Base-by-base conservation (phyloP, 2,113 vertebrate genomes). In the Cynopterus brachyotis region DNA sequence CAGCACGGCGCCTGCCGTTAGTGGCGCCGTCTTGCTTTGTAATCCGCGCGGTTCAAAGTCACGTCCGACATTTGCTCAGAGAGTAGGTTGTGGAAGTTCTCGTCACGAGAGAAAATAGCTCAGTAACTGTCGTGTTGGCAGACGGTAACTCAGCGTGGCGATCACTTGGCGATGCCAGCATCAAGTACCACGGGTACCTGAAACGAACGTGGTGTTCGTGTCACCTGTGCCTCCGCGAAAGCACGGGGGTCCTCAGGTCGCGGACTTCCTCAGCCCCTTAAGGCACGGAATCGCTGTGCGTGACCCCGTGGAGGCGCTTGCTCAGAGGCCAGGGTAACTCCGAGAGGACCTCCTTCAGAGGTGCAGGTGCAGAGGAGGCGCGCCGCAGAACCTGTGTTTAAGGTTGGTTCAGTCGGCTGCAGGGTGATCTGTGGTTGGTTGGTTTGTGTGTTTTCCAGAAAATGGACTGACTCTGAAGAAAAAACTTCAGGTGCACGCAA, bases 401-500 rank as follows among this genome's bases (percentile, higher is more conserved):
- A 7, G 22, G 9, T 57, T 96, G 86, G 64, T 16, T 66, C 93
- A 82, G 28, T 96, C 64, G 9, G 79, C 19, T 50, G 97, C 20
- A 57, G 22, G 53, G 26, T 92, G 8, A 95, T 89, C 96, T 95
- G 16, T 81, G 57, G 30, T 89, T 86, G 78, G 9, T 75, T 96
- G 15, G 59, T 93, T 35, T 89, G 13, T 50, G 15, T 50, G 47
- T 96, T 90, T 96, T 88, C 20, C 97, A 99, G 99, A 94, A 96
- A 99, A 98, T 98, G 98, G 73, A 0, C 98, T 95, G 93, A 98
- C 97, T 67, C 59, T 97, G 67, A 99, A 99, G 97, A 99, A 98
- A 72, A 99, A 98, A 50, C 98, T 98, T 97, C 99, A 98, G 89
- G 89, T 98, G 26, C 98, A 75, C 6, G 98, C 99, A 15, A 99